These are phyloP conservation scores for Thereva nobilitata DNA, from an alignment of 2,888 invertebrate genomes.

Conservation along the genomic window DNA sequence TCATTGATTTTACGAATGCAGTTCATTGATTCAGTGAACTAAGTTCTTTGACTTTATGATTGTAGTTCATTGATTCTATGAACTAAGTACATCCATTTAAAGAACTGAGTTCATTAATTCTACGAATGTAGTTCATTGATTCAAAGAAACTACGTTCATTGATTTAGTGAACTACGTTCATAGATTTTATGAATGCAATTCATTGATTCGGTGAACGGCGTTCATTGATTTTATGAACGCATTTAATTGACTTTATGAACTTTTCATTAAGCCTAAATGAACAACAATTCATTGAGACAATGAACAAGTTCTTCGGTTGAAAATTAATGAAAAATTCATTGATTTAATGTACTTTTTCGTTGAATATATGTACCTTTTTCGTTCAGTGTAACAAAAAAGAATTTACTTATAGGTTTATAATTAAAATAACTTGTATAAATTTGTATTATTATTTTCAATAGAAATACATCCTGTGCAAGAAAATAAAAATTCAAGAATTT, in stretches of 20 bases:
- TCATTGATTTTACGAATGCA: too few species aligned
- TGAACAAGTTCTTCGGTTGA: slow-evolving; percentile 1
- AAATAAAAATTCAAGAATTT: slow-evolving; percentile 27
- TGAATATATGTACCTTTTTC: neutral
- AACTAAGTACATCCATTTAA: neutral
- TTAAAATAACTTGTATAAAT: slow-evolving; percentile 17
- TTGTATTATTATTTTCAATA: slow-evolving; percentile 31
- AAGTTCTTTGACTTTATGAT: neutral
- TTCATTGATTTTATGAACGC: neutral
- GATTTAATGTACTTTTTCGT: neutral
- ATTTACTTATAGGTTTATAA: slow-evolving; percentile 4
- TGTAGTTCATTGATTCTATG: slow-evolving; percentile 1
- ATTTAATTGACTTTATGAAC: too few species aligned
- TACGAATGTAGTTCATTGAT: neutral
- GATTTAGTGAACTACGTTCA: neutral
- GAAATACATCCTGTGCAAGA: slow-evolving; percentile 25
- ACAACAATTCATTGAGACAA: neutral
- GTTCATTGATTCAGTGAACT: neutral
- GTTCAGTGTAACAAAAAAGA: slow-evolving; percentile 18
- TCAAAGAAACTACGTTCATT: neutral
- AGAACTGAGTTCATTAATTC: neutral
- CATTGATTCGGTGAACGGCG: neutral
- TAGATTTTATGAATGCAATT: neutral
- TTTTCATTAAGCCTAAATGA: neutral
- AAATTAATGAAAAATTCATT: neutral